Conservation (phyloP, 2,888 invertebrate species). For the Morpho helenor region DNA sequence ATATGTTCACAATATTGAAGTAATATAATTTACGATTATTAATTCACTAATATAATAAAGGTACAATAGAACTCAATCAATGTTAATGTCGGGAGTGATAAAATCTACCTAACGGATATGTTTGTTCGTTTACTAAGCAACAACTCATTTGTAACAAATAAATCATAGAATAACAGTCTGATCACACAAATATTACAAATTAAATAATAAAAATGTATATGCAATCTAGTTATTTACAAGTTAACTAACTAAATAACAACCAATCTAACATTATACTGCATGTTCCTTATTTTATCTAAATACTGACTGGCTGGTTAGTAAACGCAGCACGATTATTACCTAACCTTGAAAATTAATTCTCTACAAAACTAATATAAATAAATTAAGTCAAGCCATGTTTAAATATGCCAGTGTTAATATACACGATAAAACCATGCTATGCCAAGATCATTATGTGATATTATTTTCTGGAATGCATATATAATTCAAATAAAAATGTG, state of each 20-base stretch:
- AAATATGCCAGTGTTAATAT: constrained; percentile 13
- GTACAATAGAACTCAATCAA: constrained; percentile 37
- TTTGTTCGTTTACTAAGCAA: constrained; percentile 69
- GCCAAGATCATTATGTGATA: constrained; percentile 28
- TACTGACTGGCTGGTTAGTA: constrained; percentile 60
- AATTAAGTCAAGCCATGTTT: constrained; percentile 34
- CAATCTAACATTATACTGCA: constrained; percentile 67
- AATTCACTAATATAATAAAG: constrained; percentile 24
- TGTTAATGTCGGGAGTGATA: constrained; percentile 42
- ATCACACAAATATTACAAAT: constrained; percentile 77
- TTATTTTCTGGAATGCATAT: constrained; percentile 63
- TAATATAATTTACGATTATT: constrained; percentile 15
- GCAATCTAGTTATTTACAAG: constrained; percentile 76
- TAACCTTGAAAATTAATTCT: constrained; percentile 9
- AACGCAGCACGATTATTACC: constrained; percentile 43
- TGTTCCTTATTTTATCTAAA: constrained; percentile 55
- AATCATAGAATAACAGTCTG: constrained; percentile 77
- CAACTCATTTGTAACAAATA: constrained; percentile 75
- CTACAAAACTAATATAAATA: constrained; percentile 37
- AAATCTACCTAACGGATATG: constrained; percentile 66
- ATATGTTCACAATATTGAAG: constrained; percentile 36
- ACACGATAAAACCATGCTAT: constrained; percentile 6
- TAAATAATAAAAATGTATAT: constrained; percentile 72
- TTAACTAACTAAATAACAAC: constrained; percentile 79
- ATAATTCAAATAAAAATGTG: constrained; percentile 39